Conservation (phyloP, 2,113 vertebrate species). For the Oryzias celebensis region DNA sequence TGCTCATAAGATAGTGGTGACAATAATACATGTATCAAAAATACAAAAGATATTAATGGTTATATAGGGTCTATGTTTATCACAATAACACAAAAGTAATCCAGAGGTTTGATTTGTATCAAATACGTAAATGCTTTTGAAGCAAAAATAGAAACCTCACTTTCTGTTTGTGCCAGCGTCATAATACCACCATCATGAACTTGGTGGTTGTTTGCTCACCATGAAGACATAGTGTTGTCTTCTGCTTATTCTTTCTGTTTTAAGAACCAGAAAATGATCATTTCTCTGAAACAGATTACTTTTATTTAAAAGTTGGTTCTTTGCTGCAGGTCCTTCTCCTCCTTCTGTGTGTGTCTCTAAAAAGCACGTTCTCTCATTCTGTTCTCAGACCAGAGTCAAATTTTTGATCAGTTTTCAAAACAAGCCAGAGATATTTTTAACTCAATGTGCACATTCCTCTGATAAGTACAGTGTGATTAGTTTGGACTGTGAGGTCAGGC, state of each 20-base stretch:
- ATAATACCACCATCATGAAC: conserved; percentile 5
- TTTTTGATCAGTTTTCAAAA: conserved; percentile 51
- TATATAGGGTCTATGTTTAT: too few species aligned
- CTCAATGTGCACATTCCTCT: conserved; percentile 56
- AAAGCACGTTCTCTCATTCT: conserved; percentile 32
- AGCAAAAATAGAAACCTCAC: too few species aligned
- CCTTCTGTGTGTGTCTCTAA: conserved; percentile 1
- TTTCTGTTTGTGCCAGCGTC: too few species aligned
- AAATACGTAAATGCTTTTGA: too few species aligned
- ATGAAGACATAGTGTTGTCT: not conserved
- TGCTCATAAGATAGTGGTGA: too few species aligned
- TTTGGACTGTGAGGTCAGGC: conserved; percentile 39
- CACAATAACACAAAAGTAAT: too few species aligned
- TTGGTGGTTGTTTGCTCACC: conserved; percentile 1
- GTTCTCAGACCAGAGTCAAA: conserved; percentile 46
- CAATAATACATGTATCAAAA: too few species aligned
- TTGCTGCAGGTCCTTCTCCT: not conserved
- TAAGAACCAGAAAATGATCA: conserved; percentile 15
- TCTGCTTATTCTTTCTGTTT: conserved; percentile 14
- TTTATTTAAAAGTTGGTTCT: conserved; percentile 1
- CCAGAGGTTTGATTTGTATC: too few species aligned
- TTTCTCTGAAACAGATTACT: conserved; percentile 24
- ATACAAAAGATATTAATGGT: too few species aligned
- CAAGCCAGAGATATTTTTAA: conserved; percentile 51
- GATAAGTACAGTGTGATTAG: conserved; percentile 49